phyloP scores from a whole-genome alignment of 2,113 vertebrate genomes.

The Xiphophorus maculatus region DNA sequence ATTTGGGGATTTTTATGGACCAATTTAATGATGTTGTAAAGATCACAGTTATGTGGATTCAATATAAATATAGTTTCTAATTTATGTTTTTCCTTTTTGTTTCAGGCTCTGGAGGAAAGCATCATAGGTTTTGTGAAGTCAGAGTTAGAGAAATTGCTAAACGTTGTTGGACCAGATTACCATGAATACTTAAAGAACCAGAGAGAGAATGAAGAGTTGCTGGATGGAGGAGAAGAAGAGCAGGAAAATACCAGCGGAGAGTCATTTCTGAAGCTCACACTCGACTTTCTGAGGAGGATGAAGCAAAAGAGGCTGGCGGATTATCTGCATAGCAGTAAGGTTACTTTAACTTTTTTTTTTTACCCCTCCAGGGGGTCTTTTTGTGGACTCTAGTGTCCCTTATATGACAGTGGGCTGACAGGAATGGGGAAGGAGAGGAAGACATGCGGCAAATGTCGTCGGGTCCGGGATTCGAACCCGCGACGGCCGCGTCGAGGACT shows the following conservation, averaged over 20 bases:
- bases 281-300: not conserved
- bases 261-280: not conserved
- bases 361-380: too few relatives aligned
- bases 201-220: not conserved
- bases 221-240: not conserved
- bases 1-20: too few relatives aligned
- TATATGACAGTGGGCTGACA: too few relatives aligned
- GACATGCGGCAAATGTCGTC: too few relatives aligned
- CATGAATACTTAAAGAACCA: not conserved
- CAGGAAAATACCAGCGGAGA: not conserved
- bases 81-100: not conserved
- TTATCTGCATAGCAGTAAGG: slow-evolving; percentile 1
- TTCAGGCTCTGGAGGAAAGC: slow-evolving; percentile 18
- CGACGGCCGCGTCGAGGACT: too few relatives aligned
- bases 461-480: too few relatives aligned
- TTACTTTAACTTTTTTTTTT: not conserved
- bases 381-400: too few relatives aligned
- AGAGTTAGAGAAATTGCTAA: not conserved
- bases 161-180: not conserved
- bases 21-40: not conserved
- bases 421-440: too few relatives aligned
- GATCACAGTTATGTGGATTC: not conserved
- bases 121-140: not conserved
- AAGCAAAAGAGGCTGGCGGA: slow-evolving; percentile 3
- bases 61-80: not conserved